Percentiles rank a stretch among this genome's conserved stretches.
These are phyloP conservation scores for rabbit (Oryctolagus cuniculus) DNA, from an alignment of 2,113 vertebrate species.

Conservation along the genomic window DNA sequence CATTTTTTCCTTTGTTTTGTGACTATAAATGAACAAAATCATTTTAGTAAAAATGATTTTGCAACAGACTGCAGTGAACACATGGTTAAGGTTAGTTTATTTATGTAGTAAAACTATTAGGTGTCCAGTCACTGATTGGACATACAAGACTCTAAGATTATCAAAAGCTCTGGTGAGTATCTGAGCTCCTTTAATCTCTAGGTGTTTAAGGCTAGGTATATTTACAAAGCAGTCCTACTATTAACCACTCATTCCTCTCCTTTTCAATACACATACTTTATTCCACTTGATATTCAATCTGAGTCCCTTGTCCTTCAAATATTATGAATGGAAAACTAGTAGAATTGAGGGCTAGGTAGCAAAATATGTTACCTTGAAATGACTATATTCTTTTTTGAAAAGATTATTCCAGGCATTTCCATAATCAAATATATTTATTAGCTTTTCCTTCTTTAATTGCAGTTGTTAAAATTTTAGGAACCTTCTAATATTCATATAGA, in stretches of 20 bases:
- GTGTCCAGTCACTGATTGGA: neutral
- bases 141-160: neutral
- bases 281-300: constrained; percentile 3
- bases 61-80: neutral
- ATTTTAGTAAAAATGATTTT: neutral
- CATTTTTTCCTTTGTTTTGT: neutral
- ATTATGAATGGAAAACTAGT: neutral
- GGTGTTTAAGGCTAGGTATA: neutral
- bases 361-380: neutral
- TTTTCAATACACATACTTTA: neutral
- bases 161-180: neutral
- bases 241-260: neutral
- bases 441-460: neutral
- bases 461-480: constrained; percentile 9
- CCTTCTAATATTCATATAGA: neutral
- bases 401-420: constrained; percentile 9
- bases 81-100: neutral
- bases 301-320: neutral
- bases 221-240: neutral
- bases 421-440: neutral
- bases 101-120: neutral
- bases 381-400: neutral
- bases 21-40: neutral
- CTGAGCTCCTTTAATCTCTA: neutral
- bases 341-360: neutral